Conservation (phyloP, 1,140 invertebrate species). For the Diploscapter pachys region DNA sequence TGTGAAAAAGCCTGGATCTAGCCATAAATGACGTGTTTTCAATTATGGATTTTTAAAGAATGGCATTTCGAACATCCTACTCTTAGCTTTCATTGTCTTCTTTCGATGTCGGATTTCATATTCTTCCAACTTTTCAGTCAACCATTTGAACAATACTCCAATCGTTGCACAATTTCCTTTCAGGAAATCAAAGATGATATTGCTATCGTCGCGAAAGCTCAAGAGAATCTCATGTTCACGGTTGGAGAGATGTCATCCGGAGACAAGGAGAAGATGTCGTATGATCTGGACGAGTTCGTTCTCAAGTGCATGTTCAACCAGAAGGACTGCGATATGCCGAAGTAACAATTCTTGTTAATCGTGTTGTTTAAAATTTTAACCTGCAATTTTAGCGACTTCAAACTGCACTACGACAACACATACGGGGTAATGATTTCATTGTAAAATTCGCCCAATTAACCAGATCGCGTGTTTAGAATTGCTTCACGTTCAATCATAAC, state of each 20-base stretch:
- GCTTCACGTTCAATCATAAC: slow-evolving; percentile 57
- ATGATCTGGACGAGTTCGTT: slow-evolving; percentile 50
- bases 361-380: neutral
- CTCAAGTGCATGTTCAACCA: slow-evolving; percentile 58
- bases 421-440: slow-evolving; percentile 35
- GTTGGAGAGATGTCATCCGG: slow-evolving; percentile 48
- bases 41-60: too few species aligned
- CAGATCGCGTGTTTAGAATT: slow-evolving; percentile 31
- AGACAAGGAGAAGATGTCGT: slow-evolving; percentile 47
- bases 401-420: slow-evolving; percentile 55
- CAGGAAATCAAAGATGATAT: slow-evolving; percentile 56
- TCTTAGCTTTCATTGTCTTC: too few species aligned
- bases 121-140: too few species aligned
- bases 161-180: slow-evolving; percentile 18
- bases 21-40: too few species aligned
- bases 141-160: too few species aligned
- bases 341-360: slow-evolving; percentile 7
- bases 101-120: too few species aligned
- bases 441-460: too few species aligned
- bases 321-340: slow-evolving; percentile 51
- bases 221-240: slow-evolving; percentile 54
- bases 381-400: slow-evolving; percentile 49
- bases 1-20: too few species aligned
- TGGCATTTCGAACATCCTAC: too few species aligned
- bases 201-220: slow-evolving; percentile 49